Evolutionary conservation across 2,888 invertebrate species (phyloP).

Genomic region (Diloba caeruleocephala): DNA sequence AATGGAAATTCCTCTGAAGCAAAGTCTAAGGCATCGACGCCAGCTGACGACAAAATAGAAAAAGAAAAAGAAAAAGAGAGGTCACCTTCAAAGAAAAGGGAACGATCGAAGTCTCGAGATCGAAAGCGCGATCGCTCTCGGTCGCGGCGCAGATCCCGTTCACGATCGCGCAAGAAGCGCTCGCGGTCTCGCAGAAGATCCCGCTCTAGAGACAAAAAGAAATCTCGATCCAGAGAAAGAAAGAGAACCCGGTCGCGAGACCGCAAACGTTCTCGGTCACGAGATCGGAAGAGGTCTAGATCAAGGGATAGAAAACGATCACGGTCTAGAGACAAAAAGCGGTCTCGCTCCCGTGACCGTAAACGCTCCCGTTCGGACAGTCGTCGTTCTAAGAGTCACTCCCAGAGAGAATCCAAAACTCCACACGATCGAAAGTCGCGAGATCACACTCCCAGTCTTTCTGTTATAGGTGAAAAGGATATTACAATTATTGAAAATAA

Average conservation of each 20-base stretch:
- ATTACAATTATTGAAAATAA: constrained; percentile 64
- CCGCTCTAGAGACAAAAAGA: constrained; percentile 81
- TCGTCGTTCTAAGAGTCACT: constrained; percentile 80
- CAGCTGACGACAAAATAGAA: constrained; percentile 68
- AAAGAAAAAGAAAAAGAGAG: constrained; percentile 67
- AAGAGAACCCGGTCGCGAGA: constrained; percentile 90
- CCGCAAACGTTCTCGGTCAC: constrained; percentile 88
- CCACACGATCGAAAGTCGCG: constrained; percentile 77
- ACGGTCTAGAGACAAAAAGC: constrained; percentile 81
- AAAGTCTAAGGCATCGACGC: constrained; percentile 75
- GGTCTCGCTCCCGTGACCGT: constrained; percentile 80
- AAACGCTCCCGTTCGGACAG: constrained; percentile 82
- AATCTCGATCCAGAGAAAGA: constrained; percentile 84
- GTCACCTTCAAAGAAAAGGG: constrained; percentile 81
- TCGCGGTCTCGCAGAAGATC: constrained; percentile 81
- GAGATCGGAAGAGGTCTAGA: constrained; percentile 83
- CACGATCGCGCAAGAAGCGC: constrained; percentile 85
- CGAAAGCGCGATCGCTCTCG: constrained; percentile 86
- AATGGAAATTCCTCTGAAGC: constrained; percentile 71
- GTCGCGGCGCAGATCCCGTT: constrained; percentile 90
- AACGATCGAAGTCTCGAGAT: constrained; percentile 82
- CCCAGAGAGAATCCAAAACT: constrained; percentile 80
- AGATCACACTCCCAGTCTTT: constrained; percentile 75
- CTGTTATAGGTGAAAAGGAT: constrained; percentile 71
- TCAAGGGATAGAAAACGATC: constrained; percentile 85